Evolutionary conservation across 2,113 vertebrate genomes (phyloP), one percentile per base, ranked within the genome.

Genomic region (Phalacrocorax pelagicus): DNA sequence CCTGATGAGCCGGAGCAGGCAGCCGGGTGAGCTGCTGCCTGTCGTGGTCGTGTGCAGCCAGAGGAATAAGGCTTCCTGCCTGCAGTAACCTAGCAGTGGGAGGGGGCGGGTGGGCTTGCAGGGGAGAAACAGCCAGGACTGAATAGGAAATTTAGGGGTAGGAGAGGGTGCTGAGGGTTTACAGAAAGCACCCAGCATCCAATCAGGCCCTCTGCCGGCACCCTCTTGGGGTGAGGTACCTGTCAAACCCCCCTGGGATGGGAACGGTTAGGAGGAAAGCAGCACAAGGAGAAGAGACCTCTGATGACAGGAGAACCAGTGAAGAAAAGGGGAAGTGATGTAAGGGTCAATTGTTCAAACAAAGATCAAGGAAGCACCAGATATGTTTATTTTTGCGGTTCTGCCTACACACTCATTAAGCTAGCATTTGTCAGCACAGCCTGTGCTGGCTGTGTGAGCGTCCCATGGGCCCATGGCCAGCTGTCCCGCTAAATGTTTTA

Each of bases 31-130:
- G 51, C n/a, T 51, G 72, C 59, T 86, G 63, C 32, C 20, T 38
- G 5, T 14, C 12, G 2, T 10, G 26, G 38, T 1, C 2, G 0
- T 0, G 1, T 1, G 3, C 26, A 46, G 51, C 15, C 29, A 40
- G 52, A 58, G 58, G 57, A 47, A 20, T n/a, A 58, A 46, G 16
- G 15, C 51, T 42, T 77, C 34, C 42, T 81, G 27, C 19, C 72
- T 71, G 51, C 36, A 49, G 24, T 15, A 36, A 49, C 10, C 42
- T 16, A 59, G 23, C 22, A 38, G 47, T 1, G 1, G 15, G 38
- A 72, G 15, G 18, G 12, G 11, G 10, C 0, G 1, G 13, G 20
- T 44, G 62, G 26, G 11, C 42, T 63, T 65, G 36, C 12, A 67
- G 21, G 11, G 10, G 12, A 82, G 42, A 38, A 72, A 10, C 49